phyloP scores from a whole-genome alignment of 2,888 invertebrate genomes.

The Noctua fimbriata region DNA sequence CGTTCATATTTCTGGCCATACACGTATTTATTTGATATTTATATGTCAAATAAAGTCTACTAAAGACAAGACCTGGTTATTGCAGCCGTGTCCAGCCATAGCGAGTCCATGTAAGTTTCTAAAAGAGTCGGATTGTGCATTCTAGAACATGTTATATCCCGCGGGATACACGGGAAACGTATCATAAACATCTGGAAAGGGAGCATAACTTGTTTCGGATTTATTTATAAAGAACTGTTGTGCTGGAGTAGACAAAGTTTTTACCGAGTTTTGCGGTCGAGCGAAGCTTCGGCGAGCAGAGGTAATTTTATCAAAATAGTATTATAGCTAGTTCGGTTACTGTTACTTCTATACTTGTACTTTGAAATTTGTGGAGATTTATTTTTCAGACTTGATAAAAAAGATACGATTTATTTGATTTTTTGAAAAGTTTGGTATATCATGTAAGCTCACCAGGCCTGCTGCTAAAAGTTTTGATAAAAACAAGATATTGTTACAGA shows the following conservation, averaged over 20 bases:
- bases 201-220: constrained; percentile 61
- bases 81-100: background rate
- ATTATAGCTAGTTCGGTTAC: background rate
- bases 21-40: background rate
- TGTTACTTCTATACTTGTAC: constrained; percentile 13
- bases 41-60: background rate
- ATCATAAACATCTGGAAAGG: constrained; percentile 29
- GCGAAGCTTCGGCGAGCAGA: constrained; percentile 21
- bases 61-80: background rate
- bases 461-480: background rate
- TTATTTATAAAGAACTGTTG: constrained; percentile 60
- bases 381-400: constrained; percentile 19
- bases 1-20: no score
- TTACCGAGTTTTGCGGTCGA: constrained; percentile 47
- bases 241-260: constrained; percentile 53
- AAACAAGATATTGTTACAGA: background rate
- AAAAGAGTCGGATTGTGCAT: constrained; percentile 14
- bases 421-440: background rate
- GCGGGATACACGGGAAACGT: constrained; percentile 1
- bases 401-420: constrained; percentile 1
- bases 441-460: background rate
- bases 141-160: constrained; percentile 10
- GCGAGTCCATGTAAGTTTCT: constrained; percentile 2
- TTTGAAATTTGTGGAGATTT: constrained; percentile 11
- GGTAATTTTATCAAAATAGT: constrained; percentile 48